phyloP scores from a whole-genome alignment of 2,113 vertebrate genomes.

The Felis catus region DNA sequence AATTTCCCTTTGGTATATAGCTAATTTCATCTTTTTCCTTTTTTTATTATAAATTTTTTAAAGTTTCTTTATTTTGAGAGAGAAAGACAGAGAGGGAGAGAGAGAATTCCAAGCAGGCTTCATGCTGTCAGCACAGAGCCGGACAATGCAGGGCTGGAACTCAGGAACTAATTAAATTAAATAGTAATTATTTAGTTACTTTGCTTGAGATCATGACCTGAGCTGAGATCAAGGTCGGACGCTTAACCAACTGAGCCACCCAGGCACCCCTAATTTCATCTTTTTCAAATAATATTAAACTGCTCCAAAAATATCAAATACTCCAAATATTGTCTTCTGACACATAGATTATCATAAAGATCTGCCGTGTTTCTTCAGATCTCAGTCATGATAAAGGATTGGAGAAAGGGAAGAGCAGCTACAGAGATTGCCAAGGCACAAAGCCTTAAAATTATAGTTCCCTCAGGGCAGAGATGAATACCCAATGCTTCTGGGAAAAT shows the following conservation, averaged over 20 bases:
- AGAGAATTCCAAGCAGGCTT: too few relatives aligned
- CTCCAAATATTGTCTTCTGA: neutral
- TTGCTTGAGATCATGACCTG: too few relatives aligned
- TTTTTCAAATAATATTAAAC: neutral
- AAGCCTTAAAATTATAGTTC: neutral
- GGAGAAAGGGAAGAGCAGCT: neutral
- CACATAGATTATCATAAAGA: neutral
- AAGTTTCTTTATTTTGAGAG: too few relatives aligned
- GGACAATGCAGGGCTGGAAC: too few relatives aligned
- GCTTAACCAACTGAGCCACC: too few relatives aligned
- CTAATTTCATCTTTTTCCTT: neutral
- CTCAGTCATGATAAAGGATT: neutral
- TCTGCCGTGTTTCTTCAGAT: neutral
- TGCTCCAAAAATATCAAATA: neutral
- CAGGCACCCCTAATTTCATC: neutral
- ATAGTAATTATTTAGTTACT: too few relatives aligned
- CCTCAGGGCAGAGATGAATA: neutral
- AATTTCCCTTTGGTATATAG: neutral
- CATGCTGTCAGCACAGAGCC: too few relatives aligned
- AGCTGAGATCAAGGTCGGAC: too few relatives aligned
- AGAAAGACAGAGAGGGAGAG: too few relatives aligned
- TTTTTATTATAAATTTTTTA: too few relatives aligned
- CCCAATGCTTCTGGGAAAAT: neutral
- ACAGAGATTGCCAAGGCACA: neutral
- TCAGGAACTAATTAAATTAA: too few relatives aligned